Evolutionary conservation across 2,888 invertebrate genomes (phyloP).

Genomic region (Aspidiotus rigidus): DNA sequence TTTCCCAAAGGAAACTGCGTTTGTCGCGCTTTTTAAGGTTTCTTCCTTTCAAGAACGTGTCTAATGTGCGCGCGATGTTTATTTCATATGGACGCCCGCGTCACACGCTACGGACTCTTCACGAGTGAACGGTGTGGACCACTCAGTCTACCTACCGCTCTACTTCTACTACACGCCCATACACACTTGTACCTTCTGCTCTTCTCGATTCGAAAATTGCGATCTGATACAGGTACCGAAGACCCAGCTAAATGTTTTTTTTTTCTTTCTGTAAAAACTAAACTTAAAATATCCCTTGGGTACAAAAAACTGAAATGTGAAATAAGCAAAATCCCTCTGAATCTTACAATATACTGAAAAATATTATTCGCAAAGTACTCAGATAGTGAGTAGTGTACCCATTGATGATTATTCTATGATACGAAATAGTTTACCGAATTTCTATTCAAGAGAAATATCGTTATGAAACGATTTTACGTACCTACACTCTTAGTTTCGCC

Average conservation of each 20-base stretch:
- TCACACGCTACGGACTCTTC: constrained; percentile 24
- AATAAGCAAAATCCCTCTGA: too few relatives aligned
- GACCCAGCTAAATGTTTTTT: constrained; percentile 29
- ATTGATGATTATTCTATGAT: too few relatives aligned
- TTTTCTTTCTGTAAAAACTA: background rate
- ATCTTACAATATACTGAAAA: too few relatives aligned
- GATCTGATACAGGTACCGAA: constrained; percentile 27
- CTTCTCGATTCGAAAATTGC: constrained; percentile 31
- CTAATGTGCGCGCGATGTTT: constrained; percentile 21
- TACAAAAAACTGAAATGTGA: too few relatives aligned
- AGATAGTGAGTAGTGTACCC: too few relatives aligned
- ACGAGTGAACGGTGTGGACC: constrained; percentile 28
- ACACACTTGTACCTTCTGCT: too few relatives aligned
- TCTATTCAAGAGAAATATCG: too few relatives aligned
- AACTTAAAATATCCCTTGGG: too few relatives aligned
- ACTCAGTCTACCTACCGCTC: constrained; percentile 11
- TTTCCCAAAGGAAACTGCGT: constrained; percentile 33
- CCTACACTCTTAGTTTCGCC: too few relatives aligned
- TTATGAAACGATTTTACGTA: too few relatives aligned
- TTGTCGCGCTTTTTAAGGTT: constrained; percentile 29
- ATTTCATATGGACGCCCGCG: constrained; percentile 25
- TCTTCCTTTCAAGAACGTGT: constrained; percentile 29
- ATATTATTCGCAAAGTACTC: too few relatives aligned
- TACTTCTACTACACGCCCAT: background rate
- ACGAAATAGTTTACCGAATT: too few relatives aligned